Evolutionary conservation across 1,140 invertebrate genomes (phyloP).

Genomic region (Oncopodura yosiiana): DNA sequence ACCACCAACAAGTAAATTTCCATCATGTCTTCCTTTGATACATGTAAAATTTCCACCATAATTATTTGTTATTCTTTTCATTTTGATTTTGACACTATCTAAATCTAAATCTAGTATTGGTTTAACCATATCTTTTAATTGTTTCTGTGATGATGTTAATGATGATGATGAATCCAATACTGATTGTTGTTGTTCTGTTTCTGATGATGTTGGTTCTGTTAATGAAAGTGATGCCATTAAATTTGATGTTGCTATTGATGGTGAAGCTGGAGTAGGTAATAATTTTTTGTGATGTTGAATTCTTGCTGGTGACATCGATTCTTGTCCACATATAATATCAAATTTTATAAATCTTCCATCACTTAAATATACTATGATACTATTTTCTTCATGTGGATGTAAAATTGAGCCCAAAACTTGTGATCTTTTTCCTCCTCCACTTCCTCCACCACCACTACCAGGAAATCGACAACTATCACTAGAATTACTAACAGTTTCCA

Average conservation of each 20-base stretch:
- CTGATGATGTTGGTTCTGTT: neutral
- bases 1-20: conserved; percentile 15
- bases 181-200: neutral
- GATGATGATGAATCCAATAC: neutral
- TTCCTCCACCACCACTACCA: too few relatives aligned
- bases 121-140: neutral
- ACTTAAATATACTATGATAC: conserved; percentile 19
- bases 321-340: conserved; percentile 4
- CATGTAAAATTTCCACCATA: conserved; percentile 23
- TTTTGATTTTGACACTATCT: conserved; percentile 19
- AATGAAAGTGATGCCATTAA: neutral
- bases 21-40: conserved; percentile 9
- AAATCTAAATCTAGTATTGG: conserved; percentile 12
- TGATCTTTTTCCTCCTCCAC: conserved; percentile 26
- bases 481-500: conserved; percentile 22
- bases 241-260: neutral
- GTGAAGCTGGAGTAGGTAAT: conserved; percentile 2
- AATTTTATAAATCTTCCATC: conserved; percentile 29
- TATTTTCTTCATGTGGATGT: conserved; percentile 20
- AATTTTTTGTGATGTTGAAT: conserved; percentile 1
- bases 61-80: conserved; percentile 14
- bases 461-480: conserved; percentile 27
- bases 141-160: neutral
- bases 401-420: conserved; percentile 24
- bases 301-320: conserved; percentile 8